phyloP scores from a whole-genome alignment of 2,113 vertebrate genomes.

The Cairina moschata region DNA sequence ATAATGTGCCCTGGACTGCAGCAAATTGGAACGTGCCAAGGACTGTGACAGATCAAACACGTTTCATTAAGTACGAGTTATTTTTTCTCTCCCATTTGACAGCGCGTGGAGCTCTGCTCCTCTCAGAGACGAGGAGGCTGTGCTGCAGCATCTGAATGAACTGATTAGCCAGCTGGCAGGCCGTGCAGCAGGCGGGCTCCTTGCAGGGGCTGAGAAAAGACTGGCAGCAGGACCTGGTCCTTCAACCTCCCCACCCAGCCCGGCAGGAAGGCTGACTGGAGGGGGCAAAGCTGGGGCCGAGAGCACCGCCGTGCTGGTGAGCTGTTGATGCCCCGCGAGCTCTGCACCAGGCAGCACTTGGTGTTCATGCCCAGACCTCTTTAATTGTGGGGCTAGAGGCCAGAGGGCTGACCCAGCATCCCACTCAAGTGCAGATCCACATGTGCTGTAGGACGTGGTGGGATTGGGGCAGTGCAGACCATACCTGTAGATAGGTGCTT shows the following conservation, averaged over 20 bases:
- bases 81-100: constrained; percentile 47
- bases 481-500: neutral
- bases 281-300: neutral
- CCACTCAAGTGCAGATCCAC: no score
- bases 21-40: constrained; percentile 36
- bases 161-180: constrained; percentile 42
- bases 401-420: neutral
- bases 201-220: neutral
- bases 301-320: neutral
- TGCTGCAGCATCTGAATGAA: constrained; percentile 41
- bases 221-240: neutral
- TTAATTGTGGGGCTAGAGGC: neutral
- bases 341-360: neutral
- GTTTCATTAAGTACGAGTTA: constrained; percentile 34
- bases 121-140: constrained; percentile 20
- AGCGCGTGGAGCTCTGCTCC: constrained; percentile 45
- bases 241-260: neutral
- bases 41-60: constrained; percentile 46
- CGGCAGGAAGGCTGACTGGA: neutral
- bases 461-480: neutral
- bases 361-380: neutral
- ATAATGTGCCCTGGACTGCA: constrained; percentile 42
- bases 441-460: neutral
- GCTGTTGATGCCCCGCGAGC: neutral
- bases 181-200: neutral